Base-by-base conservation (phyloP, 2,888 invertebrate genomes). In the Camptogramma bilineatum region DNA sequence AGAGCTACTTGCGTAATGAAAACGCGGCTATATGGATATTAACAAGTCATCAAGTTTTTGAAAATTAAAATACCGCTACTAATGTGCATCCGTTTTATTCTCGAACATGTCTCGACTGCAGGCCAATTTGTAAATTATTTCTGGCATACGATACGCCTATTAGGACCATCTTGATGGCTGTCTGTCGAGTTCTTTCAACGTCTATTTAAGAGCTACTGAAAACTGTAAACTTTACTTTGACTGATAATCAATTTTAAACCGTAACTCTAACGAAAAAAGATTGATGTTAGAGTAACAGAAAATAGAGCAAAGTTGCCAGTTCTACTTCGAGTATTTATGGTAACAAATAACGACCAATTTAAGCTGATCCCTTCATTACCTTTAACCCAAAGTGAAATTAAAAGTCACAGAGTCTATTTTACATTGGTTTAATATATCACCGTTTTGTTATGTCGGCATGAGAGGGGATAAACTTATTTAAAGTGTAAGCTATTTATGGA, bases 161-260 rank as follows among this genome's bases (percentile, higher is more conserved):
- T 93, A 93, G 91, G 82, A 86, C 83, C 48, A 82, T 86, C 91
- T 89, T 91, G 92, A 92, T 90, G 85, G 89, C 85, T 88, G 88
- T 82, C 91, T 85, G 90, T 90, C 88, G 82, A 86, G 85, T 90
- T 91, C 91, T 93, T 91, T 93, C 93, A 91, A 83, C 93, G 73
- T 91, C 87, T 91, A 90, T 92, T 92, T 93, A 90, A 93, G 90
- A 91, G 88, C 89, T 78, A 84, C 84, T 74, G 79, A 75, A 80
- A 73, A 53, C 61, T 53, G 44, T 58, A 62, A 69, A 62, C 54
- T 53, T 46, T 28, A 18, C 46, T 9, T 7, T 67, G 24, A 59
- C 51, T 52, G 39, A 19, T 70, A 75, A 39, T 39, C 66, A 7
- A 86, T 73, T 72, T 68, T 72, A 42, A 66, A 76, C 82, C 74